Evolutionary conservation across 1,140 invertebrate genomes (phyloP).

Genomic region (Zaprionus taronus): DNA sequence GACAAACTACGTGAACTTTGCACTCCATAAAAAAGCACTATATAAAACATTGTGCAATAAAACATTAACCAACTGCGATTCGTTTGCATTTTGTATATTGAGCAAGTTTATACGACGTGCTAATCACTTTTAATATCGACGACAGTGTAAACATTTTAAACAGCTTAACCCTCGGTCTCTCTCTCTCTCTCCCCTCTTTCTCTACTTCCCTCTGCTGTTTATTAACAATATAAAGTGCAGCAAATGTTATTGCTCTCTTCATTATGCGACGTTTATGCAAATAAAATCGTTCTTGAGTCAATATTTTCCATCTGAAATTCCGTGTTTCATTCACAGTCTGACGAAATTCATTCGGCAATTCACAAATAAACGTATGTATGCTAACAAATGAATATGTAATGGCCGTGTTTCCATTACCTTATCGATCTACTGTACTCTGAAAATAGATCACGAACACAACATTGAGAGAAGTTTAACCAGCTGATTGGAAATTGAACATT

Average conservation of each 20-base stretch:
- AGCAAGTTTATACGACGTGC: constrained; percentile 1
- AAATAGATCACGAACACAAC: constrained; percentile 1
- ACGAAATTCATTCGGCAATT: background rate
- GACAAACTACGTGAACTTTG: constrained; percentile 3
- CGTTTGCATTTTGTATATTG: background rate
- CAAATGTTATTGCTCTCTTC: constrained; percentile 30
- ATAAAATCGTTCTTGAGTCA: background rate
- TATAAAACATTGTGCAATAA: constrained; percentile 2
- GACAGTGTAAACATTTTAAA: background rate
- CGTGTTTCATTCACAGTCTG: background rate
- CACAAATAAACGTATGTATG: background rate
- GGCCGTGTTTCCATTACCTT: background rate
- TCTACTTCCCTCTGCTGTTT: background rate
- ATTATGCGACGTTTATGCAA: constrained; percentile 25
- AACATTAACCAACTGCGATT: constrained; percentile 3
- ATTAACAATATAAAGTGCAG: background rate
- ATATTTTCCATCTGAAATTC: background rate
- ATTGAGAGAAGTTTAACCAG: background rate
- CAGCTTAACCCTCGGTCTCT: background rate
- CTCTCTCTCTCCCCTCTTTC: background rate
- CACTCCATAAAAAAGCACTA: background rate
- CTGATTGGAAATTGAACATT: background rate
- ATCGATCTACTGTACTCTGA: background rate
- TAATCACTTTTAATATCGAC: background rate
- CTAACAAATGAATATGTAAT: constrained; percentile 2